phyloP scores from a whole-genome alignment of 2,113 vertebrate genomes.

The Burhinus bistriatus region DNA sequence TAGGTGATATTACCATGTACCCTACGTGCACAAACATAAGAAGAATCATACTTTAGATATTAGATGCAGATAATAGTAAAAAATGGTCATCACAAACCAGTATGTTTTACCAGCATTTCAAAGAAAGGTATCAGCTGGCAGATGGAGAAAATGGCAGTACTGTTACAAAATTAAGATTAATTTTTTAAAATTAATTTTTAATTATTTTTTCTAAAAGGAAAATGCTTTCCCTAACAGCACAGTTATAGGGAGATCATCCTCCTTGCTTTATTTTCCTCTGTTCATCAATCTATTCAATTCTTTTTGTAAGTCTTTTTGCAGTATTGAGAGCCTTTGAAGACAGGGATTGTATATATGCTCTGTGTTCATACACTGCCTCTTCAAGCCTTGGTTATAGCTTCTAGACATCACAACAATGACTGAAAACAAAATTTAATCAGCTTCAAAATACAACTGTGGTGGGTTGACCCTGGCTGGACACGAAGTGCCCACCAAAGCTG shows the following conservation, averaged over 20 bases:
- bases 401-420: neutral
- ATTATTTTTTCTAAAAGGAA: neutral
- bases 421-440: neutral
- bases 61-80: neutral
- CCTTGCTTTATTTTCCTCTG: neutral
- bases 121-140: neutral
- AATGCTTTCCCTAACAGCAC: neutral
- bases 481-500: neutral
- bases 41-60: neutral
- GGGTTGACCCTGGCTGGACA: neutral
- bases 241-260: neutral
- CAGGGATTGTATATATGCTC: neutral
- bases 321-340: neutral
- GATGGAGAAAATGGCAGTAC: neutral
- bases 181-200: neutral
- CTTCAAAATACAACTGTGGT: neutral
- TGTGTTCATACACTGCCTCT: neutral
- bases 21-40: neutral
- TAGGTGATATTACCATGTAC: neutral
- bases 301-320: neutral
- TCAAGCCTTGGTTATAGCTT: neutral
- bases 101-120: neutral
- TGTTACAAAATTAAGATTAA: neutral
- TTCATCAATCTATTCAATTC: neutral
- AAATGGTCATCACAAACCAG: neutral